Conservation (phyloP, 2,113 vertebrate species). For the Vulpes vulpes region DNA sequence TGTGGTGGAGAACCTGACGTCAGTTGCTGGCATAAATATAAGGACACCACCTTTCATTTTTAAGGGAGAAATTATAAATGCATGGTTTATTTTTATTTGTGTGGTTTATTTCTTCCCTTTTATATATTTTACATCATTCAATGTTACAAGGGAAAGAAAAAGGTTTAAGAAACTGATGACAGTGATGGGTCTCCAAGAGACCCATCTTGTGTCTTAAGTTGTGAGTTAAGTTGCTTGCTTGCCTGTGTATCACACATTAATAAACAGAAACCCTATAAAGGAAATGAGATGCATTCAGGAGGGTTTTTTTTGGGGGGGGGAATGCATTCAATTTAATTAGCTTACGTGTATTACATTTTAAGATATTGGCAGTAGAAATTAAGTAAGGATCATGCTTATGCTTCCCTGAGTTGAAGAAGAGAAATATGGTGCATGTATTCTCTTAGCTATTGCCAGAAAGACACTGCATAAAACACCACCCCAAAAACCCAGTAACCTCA, state of each 20-base stretch:
- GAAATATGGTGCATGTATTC: background rate
- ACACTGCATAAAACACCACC: background rate
- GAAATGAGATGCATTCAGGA: background rate
- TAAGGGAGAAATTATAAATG: background rate
- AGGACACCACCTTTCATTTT: background rate
- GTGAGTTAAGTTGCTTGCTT: slow-evolving; percentile 81
- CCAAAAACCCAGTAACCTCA: background rate
- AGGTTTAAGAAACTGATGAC: slow-evolving; percentile 92
- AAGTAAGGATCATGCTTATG: background rate
- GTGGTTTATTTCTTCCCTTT: slow-evolving; percentile 61
- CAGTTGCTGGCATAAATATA: slow-evolving; percentile 75
- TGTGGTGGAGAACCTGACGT: slow-evolving; percentile 83
- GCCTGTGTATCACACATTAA: background rate
- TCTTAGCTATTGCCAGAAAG: background rate
- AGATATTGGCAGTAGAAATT: background rate
- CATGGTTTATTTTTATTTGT: slow-evolving; percentile 10
- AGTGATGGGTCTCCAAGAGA: slow-evolving; percentile 92
- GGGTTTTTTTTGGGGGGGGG: background rate
- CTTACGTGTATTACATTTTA: background rate
- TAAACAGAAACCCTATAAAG: background rate
- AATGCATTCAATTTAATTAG: background rate
- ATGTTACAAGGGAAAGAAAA: slow-evolving; percentile 79
- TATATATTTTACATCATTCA: slow-evolving; percentile 79
- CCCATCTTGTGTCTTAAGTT: slow-evolving; percentile 86
- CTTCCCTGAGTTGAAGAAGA: background rate